phyloP scores from a whole-genome alignment of 2,113 vertebrate genomes.

The Fregata magnificens region DNA sequence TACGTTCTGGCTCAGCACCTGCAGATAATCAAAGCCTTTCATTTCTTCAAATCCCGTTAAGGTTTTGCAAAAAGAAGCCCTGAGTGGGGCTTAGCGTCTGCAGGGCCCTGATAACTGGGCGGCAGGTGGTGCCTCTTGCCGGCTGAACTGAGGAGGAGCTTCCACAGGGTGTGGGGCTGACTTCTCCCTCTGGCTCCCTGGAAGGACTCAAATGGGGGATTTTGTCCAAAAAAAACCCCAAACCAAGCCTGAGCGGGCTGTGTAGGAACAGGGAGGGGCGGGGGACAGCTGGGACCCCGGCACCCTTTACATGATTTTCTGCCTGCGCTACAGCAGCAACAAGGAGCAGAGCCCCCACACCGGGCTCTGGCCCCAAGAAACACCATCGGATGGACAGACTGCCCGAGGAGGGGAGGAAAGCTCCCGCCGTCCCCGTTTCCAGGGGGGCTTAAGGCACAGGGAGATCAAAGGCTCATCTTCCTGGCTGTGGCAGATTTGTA shows the following conservation, averaged over 20 bases:
- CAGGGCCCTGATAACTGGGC: slow-evolving; percentile 9
- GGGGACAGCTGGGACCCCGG: rapidly evolving
- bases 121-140: background rate
- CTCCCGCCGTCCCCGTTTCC: rapidly evolving
- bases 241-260: background rate
- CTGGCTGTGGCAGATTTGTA: background rate
- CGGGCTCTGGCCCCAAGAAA: background rate
- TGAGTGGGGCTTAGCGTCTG: slow-evolving; percentile 24
- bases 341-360: background rate
- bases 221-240: background rate
- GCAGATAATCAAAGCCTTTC: slow-evolving; percentile 23
- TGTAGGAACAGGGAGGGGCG: background rate
- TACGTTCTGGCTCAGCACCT: background rate
- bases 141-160: background rate
- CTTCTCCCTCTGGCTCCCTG: background rate
- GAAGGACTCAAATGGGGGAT: background rate
- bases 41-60: slow-evolving; percentile 44
- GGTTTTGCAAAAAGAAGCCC: slow-evolving; percentile 36
- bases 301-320: background rate
- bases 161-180: background rate
- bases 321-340: background rate
- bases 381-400: rapidly evolving
- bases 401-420: background rate
- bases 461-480: slow-evolving; percentile 18
- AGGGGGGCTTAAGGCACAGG: background rate